Evolutionary conservation across 1,140 invertebrate species (phyloP), one percentile per base, ranked within the genome.

Genomic region (Philotrypesis tridentata): DNA sequence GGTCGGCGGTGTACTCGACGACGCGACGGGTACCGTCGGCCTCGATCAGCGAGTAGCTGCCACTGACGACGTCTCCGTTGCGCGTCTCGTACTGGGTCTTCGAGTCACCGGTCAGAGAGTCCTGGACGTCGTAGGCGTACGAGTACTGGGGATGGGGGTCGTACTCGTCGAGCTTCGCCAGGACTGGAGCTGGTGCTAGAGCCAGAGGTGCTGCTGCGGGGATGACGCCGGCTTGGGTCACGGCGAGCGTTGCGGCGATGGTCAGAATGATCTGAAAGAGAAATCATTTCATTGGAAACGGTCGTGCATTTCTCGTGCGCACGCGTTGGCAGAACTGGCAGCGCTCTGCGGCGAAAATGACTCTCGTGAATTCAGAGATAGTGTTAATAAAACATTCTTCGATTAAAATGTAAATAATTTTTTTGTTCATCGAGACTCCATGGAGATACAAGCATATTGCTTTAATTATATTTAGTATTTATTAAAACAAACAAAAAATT

Each of bases 81-180:
- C 94, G 91, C 43, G 89, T 93, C 88, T 95, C 95, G 78, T 94
- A 92, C 85, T 95, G 94, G 83, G 91, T 92, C 88, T 95, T 95
- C 2, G 93, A 90, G 88, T 95, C 95, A 2, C 95, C 94, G 33
- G 93, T 96, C 70, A 93, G 89, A n/a, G 91, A 88, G 82, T 95
- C 95, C 48, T 94, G 93, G 0, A 95, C 94, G 48, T 93, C 92
- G 86, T 95, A 95, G 3, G 92, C 92, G 85, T 93, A 95, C 78
- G 92, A 91, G 87, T 94, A 95, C 78, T 94, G 93, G 0, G 94
- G 93, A 83, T 94, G 92, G 31, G 92, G 91, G 78, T 93, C 91
- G 63, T 91, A 90, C 61, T 88, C 85, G 25, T 84, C 86, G 76
- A 84, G 80, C 75, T 87, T 89, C 76, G 84, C 82, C 12, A 75